Evolutionary conservation across 1,140 invertebrate genomes (phyloP).

Genomic region (Zaprionus gabonicus): DNA sequence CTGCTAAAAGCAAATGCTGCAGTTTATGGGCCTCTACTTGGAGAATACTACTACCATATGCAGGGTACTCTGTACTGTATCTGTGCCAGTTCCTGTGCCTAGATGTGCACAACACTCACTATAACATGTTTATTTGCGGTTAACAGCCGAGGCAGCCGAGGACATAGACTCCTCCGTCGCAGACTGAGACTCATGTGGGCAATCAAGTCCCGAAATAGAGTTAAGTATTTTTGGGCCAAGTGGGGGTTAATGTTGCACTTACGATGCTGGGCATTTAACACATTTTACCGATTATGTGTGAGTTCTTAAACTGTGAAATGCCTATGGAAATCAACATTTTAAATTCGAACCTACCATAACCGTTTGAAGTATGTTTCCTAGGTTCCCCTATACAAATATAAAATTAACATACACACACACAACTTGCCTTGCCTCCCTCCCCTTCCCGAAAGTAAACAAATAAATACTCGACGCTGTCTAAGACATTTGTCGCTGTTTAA

Average conservation of each 20-base stretch:
- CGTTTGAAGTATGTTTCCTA: neutral
- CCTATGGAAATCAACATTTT: neutral
- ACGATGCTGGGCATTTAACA: constrained; percentile 23
- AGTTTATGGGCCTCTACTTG: constrained; percentile 46
- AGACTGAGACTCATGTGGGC: constrained; percentile 19
- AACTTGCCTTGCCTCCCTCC: neutral
- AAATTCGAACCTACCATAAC: neutral
- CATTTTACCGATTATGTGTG: neutral
- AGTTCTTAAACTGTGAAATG: neutral
- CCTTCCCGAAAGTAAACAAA: constrained; percentile 24
- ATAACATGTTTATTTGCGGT: constrained; percentile 46
- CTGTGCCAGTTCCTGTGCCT: neutral
- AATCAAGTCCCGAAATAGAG: constrained; percentile 34
- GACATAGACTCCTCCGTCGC: neutral
- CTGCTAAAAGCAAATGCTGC: constrained; percentile 67
- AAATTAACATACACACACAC: constrained; percentile 10
- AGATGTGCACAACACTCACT: constrained; percentile 14
- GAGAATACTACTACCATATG: neutral
- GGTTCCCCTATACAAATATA: constrained; percentile 2
- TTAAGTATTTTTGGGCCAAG: constrained; percentile 34
- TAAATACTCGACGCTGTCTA: constrained; percentile 34
- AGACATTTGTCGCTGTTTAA: constrained; percentile 55
- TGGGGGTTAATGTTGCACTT: constrained; percentile 36
- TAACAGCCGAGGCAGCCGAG: constrained; percentile 28
- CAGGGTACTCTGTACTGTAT: neutral